Base-by-base conservation (phyloP, 2,113 vertebrate genomes). In the Typhlomys cinereus region DNA sequence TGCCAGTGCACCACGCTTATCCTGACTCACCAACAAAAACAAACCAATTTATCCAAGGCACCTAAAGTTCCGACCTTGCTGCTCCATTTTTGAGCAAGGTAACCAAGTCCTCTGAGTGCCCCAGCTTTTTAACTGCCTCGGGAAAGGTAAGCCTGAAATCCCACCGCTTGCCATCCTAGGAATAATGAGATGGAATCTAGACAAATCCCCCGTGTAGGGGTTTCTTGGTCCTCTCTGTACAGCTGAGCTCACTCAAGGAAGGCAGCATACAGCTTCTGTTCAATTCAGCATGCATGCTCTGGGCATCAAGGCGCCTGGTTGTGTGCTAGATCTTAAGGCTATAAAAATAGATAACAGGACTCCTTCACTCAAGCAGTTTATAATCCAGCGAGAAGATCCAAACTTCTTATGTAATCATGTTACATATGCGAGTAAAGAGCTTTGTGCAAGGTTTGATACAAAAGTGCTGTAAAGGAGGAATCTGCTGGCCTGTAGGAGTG, bases 391-490 rank as follows among this genome's bases (percentile, higher is more conserved):
- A 89, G 71, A 90, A 44, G 85, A 85, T 62, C 71, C 67, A 71
- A 73, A 50, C 34, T 73, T 86, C 88, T 93, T 93, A 74, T 71
- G 41, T 75, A 90, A 95, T 82, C 74, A 36, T 36, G n/a, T 83
- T 88, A 85, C 20, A 2, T 39, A 81, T 46, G 59, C 18, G 23
- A 84, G 48, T 59, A 64, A 52, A 76, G n/a, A 74, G 70, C 21
- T 54, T 41, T 25, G 36, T 67, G 7, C 44, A 59, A 85, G 57
- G 25, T 69, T 85, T n/a, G n/a, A 71, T 39, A 66, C n/a, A 80
- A 48, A 91, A 39, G 21, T 15, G 46, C 46, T 25, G 7, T 44
- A 21, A 91, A 36, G 54, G 31, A 88, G 69, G 50, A 61, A 46
- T 34, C 34, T 18, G 3, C 4, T 20, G 39, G 8, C 74, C 74